Percentiles rank a stretch among this genome's conserved stretches.
Conservation (phyloP, 2,888 invertebrate species). For the Melieria picta region DNA sequence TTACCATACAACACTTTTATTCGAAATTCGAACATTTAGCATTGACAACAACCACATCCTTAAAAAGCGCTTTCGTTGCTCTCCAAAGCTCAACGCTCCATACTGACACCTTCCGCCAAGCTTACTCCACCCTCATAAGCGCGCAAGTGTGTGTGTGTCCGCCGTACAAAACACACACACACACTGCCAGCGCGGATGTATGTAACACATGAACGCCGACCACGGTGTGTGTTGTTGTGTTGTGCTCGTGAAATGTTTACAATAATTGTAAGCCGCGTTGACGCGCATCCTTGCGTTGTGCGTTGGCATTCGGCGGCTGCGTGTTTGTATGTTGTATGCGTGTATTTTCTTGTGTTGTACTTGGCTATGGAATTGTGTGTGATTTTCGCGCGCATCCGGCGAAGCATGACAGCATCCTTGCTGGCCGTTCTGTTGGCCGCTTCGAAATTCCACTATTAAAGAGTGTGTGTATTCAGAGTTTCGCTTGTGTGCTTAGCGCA, state of each 20-base stretch:
- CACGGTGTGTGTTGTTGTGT: not conserved
- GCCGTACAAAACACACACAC: constrained; percentile 2
- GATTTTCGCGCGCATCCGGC: not conserved
- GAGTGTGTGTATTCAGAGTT: constrained; percentile 53
- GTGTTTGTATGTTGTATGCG: not conserved
- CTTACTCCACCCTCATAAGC: too few relatives aligned
- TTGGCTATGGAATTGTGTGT: constrained; percentile 20
- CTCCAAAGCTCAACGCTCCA: too few relatives aligned
- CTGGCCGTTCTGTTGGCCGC: constrained; percentile 51
- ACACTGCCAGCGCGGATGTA: not conserved
- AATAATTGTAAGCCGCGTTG: not conserved
- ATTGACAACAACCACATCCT: too few relatives aligned
- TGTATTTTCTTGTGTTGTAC: constrained; percentile 9
- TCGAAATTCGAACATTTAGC: too few relatives aligned
- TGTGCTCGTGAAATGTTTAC: not conserved
- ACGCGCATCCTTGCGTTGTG: not conserved
- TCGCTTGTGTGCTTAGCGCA: constrained; percentile 36
- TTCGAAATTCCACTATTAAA: constrained; percentile 57
- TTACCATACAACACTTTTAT: too few relatives aligned
- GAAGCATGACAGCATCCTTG: constrained; percentile 39
- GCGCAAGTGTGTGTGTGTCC: too few relatives aligned
- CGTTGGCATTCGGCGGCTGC: not conserved
- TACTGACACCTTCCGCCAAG: too few relatives aligned
- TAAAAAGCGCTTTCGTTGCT: too few relatives aligned
- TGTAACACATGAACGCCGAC: constrained; percentile 10